Percentiles rank a stretch among this genome's conserved stretches.
These are phyloP conservation scores for Ligdia adustata DNA, from an alignment of 2,888 invertebrate species.

Conservation along the genomic window DNA sequence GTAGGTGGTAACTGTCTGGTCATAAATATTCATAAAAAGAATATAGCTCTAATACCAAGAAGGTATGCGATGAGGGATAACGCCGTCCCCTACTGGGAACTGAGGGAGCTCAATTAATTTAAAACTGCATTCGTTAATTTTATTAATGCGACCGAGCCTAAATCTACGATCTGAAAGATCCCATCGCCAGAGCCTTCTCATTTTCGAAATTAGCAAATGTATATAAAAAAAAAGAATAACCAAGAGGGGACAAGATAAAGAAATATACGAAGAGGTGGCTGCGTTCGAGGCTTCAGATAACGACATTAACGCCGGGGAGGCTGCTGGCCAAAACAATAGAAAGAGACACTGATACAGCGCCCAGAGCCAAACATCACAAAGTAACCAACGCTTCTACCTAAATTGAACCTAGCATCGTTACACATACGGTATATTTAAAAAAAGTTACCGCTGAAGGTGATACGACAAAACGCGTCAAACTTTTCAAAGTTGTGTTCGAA, in stretches of 20 bases:
- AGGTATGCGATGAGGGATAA: conserved; percentile 68
- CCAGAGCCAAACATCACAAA: conserved; percentile 37
- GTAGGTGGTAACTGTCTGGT: too few relatives aligned
- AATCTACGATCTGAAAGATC: conserved; percentile 78
- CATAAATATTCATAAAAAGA: conserved; percentile 28
- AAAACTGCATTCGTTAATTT: conserved; percentile 80
- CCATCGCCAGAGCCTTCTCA: conserved; percentile 78
- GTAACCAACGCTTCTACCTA: conserved; percentile 16
- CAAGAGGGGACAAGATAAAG: conserved; percentile 81
- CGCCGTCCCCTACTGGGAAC: conserved; percentile 50
- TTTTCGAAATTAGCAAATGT: conserved; percentile 83
- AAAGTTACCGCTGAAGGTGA: conserved; percentile 11
- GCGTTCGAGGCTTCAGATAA: conserved; percentile 80
- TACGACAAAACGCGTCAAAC: conserved; percentile 14
- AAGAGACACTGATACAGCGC: conserved; percentile 56
- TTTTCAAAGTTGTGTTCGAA: conserved; percentile 36
- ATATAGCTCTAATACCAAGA: conserved; percentile 52
- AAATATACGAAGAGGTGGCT: conserved; percentile 83
- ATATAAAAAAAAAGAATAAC: conserved; percentile 76
- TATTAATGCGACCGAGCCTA: conserved; percentile 75
- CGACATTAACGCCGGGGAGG: conserved; percentile 81
- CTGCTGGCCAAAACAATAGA: conserved; percentile 72
- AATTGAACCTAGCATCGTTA: conserved; percentile 27
- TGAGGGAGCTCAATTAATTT: conserved; percentile 78
- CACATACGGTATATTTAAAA: conserved; percentile 28